Base-by-base conservation (phyloP, 2,113 vertebrate species). In the Aix galericulata region DNA sequence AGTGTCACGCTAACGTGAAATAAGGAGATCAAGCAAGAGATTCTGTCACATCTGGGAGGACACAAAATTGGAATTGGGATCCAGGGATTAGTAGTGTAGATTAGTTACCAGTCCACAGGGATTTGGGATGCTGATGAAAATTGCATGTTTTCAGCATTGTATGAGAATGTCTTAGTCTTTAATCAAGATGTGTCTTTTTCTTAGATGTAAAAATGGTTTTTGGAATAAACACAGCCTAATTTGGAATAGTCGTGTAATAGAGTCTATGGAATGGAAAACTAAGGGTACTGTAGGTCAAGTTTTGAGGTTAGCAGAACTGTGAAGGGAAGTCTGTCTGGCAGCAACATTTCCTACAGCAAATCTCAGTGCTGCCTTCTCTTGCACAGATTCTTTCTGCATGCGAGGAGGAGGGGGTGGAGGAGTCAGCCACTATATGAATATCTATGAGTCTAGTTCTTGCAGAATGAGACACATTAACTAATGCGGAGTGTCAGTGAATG, bases 201-300 rank as follows among this genome's bases (percentile, higher is more conserved):
- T 83, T 71, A 90, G 59, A 86, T 17, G 72, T 83, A 74, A 85
- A 89, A 91, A 79, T 1, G 7, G 25, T 88, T 91, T 40, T 58
- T 94, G 87, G 87, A 88, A 63, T 67, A 95, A 95, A 93, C 76
- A 66, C 40, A 55, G 75, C 59, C 64, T 53, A 11, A 2, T 77
- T 91, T 91, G 88, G 87, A 88, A 64, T 67, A 71, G 89, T 89
- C 90, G 53, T 92, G 82, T 73, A 36, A 42, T 40, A 40, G 32
- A 36, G 52, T 32, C 29, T 72, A 44, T 58, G 16, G 6, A 75
- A 52, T 91, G 88, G 93, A 88, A 96, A 95, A 81, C 48, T 42
- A 4, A 91, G 91, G 88, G 88, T 91, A 93, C 86, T 96, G 32
- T 34, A 86, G 92, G 89, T 94, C 88, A 89, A 88, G 20, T 17